A percentile compares a stretch with the other conserved stretches of the same genome.
Evolutionary conservation across 92 coral and sea anemone genomes (phyloP).

Genomic region (Umimayanthus kanabou): DNA sequence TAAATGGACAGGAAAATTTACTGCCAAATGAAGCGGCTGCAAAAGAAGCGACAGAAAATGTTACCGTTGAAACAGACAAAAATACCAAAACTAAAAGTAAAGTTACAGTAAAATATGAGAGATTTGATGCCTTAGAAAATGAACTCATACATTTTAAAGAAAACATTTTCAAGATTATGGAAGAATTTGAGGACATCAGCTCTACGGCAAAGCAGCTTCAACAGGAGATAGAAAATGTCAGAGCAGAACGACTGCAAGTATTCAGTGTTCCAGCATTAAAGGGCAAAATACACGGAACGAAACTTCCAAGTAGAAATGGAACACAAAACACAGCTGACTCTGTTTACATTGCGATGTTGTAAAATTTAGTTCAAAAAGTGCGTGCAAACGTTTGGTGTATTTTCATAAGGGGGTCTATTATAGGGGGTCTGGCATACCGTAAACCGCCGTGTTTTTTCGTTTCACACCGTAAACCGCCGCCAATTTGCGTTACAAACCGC

Average conservation of each 20-base stretch:
- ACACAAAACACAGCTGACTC: not conserved
- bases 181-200: slow-evolving; percentile 9
- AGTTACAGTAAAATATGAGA: not conserved
- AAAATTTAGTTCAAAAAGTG: not conserved
- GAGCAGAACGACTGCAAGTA: slow-evolving; percentile 9
- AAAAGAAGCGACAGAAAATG: not conserved
- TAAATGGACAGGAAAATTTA: not conserved
- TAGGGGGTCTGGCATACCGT: no score
- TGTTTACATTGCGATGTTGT: slow-evolving; percentile 29
- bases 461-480: no score
- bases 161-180: slow-evolving; percentile 5
- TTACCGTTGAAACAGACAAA: not conserved
- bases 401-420: no score
- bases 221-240: not conserved
- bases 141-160: slow-evolving; percentile 21
- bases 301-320: not conserved
- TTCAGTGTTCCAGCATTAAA: not conserved
- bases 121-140: slow-evolving; percentile 12
- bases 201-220: not conserved
- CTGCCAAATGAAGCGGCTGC: not conserved
- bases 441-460: no score
- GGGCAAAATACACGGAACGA: not conserved
- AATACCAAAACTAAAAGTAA: not conserved
- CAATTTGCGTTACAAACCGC: no score
- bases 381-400: not conserved